Evolutionary conservation across 2,888 invertebrate species (phyloP).

Genomic region (Leptinotarsa rubiginosa): DNA sequence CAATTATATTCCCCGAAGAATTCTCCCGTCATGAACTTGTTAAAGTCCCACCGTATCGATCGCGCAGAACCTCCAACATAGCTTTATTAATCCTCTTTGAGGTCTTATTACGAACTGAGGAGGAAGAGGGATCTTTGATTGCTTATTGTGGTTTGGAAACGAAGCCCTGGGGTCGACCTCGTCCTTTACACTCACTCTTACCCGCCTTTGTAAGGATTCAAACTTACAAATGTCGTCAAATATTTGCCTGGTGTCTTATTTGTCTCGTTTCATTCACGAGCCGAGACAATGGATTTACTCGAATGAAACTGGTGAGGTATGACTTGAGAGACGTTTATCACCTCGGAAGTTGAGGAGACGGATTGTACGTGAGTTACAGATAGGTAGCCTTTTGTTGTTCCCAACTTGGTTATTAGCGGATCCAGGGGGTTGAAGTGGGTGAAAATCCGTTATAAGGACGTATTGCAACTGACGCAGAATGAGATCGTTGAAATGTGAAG

Average conservation of each 20-base stretch:
- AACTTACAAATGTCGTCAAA: conserved; percentile 46
- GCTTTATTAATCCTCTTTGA: conserved; percentile 47
- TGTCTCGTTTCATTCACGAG: conserved; percentile 33
- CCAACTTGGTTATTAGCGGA: background rate
- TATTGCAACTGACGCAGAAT: background rate
- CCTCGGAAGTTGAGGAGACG: background rate
- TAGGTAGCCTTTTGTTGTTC: background rate
- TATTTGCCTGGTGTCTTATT: conserved; percentile 45
- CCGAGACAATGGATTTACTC: conserved; percentile 29
- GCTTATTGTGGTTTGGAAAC: conserved; percentile 49
- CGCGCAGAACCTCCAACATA: conserved; percentile 33
- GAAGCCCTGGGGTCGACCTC: conserved; percentile 40
- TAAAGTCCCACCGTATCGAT: conserved; percentile 25
- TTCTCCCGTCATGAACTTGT: conserved; percentile 18
- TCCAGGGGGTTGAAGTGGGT: background rate
- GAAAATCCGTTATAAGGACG: background rate
- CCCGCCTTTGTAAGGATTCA: conserved; percentile 41
- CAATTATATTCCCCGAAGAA: conserved; percentile 11
- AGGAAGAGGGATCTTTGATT: conserved; percentile 52
- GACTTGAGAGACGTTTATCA: conserved; percentile 6
- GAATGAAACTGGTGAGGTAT: conserved; percentile 53
- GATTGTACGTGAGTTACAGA: background rate
- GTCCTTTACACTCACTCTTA: conserved; percentile 22
- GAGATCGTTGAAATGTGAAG: too few species aligned
- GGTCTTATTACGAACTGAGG: conserved; percentile 44